These are phyloP conservation scores for Leptobrachium leishanense DNA, from an alignment of 2,113 vertebrate species.

Conservation along the genomic window DNA sequence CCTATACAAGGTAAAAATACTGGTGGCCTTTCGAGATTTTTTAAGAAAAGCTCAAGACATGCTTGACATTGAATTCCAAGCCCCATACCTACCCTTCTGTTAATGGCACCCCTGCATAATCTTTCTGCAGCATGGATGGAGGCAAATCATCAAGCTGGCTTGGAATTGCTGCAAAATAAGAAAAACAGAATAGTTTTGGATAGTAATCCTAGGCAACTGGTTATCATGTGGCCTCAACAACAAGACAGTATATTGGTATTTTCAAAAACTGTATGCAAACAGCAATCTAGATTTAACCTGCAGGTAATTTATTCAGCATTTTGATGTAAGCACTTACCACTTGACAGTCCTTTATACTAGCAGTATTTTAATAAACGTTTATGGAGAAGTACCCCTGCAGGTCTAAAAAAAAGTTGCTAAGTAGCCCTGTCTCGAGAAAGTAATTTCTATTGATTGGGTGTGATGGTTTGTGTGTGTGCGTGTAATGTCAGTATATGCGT, in stretches of 20 bases:
- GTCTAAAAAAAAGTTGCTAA: too few relatives aligned
- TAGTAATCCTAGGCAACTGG: background rate
- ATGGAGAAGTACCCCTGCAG: too few relatives aligned
- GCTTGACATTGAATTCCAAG: too few relatives aligned
- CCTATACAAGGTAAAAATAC: too few relatives aligned
- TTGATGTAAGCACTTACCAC: background rate
- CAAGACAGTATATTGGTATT: background rate
- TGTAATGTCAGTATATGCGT: too few relatives aligned
- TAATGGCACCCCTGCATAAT: slow-evolving; percentile 74
- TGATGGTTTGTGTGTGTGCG: too few relatives aligned
- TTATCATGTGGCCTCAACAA: background rate
- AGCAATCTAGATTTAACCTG: background rate
- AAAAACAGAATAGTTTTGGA: background rate
- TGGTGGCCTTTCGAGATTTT: too few relatives aligned
- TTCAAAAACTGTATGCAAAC: background rate
- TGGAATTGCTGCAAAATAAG: slow-evolving; percentile 60
- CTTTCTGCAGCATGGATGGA: slow-evolving; percentile 75
- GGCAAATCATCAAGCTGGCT: slow-evolving; percentile 82
- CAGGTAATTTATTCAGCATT: background rate
- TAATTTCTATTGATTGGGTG: too few relatives aligned
- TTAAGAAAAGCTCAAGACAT: too few relatives aligned
- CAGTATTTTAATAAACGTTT: too few relatives aligned
- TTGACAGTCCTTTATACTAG: too few relatives aligned
- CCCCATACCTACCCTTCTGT: slow-evolving; percentile 66
- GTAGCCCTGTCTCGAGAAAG: too few relatives aligned